Percentiles rank a stretch among this genome's conserved stretches.
phyloP scores from a whole-genome alignment of 1,140 invertebrate genomes.

The Liolophura sinensis region DNA sequence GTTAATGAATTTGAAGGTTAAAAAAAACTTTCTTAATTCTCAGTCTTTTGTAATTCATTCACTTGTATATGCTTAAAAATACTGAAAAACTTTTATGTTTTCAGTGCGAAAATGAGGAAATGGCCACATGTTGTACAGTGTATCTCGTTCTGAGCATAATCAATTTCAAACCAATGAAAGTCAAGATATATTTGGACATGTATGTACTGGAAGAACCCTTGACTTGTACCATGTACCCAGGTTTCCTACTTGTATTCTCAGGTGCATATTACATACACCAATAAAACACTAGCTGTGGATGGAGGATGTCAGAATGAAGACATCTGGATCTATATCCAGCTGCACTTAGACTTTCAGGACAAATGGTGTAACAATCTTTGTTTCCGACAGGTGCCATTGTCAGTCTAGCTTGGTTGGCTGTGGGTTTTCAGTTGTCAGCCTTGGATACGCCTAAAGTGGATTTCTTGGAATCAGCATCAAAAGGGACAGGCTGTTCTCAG shows the following conservation, averaged over 20 bases:
- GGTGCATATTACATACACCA: too few relatives aligned
- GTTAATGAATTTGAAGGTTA: background rate
- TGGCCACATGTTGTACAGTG: too few relatives aligned
- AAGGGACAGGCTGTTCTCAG: conserved; percentile 27
- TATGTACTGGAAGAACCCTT: too few relatives aligned
- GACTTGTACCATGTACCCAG: too few relatives aligned
- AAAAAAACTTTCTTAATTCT: background rate
- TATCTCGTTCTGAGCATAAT: background rate
- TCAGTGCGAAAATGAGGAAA: background rate
- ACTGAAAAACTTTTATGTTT: background rate
- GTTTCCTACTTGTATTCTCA: too few relatives aligned
- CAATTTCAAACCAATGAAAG: background rate
- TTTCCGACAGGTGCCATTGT: conserved; percentile 57
- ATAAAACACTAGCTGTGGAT: too few relatives aligned
- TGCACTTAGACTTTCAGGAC: too few relatives aligned
- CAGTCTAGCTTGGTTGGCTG: conserved; percentile 59
- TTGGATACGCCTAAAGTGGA: conserved; percentile 57
- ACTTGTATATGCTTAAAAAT: background rate
- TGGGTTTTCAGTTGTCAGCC: conserved; percentile 62
- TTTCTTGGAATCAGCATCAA: conserved; percentile 26
- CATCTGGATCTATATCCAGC: too few relatives aligned
- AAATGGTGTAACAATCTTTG: conserved; percentile 3
- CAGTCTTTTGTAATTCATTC: background rate
- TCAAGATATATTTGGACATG: too few relatives aligned
- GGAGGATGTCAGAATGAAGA: too few relatives aligned